These are phyloP conservation scores for Australoheros scitulus DNA, from an alignment of 2,113 vertebrate genomes.

Conservation along the genomic window DNA sequence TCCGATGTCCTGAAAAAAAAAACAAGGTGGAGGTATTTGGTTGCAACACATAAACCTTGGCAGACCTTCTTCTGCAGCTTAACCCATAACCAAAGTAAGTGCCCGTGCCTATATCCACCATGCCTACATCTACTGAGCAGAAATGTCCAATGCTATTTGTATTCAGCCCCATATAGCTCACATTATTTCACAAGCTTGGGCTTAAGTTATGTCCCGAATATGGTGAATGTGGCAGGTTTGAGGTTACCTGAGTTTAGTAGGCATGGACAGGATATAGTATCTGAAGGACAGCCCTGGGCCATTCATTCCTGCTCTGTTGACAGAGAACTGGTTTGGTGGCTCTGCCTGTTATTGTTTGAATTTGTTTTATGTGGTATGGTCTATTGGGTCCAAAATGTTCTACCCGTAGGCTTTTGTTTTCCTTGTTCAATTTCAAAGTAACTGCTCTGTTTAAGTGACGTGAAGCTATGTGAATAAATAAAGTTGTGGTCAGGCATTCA, in stretches of 20 bases:
- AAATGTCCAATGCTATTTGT: neutral
- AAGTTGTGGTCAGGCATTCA: neutral
- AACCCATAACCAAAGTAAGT: neutral
- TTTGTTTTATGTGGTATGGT: slow-evolving; percentile 41
- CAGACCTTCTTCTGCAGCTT: neutral
- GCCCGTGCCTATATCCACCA: neutral
- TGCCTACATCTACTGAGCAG: neutral
- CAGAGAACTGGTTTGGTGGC: slow-evolving; percentile 60
- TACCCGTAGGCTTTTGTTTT: slow-evolving; percentile 23
- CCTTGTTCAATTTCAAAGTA: slow-evolving; percentile 34
- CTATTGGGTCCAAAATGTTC: slow-evolving; percentile 30
- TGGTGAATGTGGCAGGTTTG: neutral
- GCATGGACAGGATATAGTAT: neutral
- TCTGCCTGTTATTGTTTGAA: slow-evolving; percentile 54
- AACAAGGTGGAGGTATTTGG: slow-evolving; percentile 9
- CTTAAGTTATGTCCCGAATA: neutral
- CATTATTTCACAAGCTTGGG: neutral
- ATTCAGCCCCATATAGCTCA: neutral
- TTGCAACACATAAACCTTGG: slow-evolving; percentile 31
- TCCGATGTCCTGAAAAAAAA: slow-evolving; percentile 19
- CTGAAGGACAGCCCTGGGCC: neutral
- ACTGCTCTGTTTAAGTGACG: neutral
- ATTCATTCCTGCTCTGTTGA: slow-evolving; percentile 43
- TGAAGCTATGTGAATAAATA: neutral
- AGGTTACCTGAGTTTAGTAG: slow-evolving; percentile 13